Conservation (phyloP, 2,888 invertebrate species). For the Congeria kusceri region DNA sequence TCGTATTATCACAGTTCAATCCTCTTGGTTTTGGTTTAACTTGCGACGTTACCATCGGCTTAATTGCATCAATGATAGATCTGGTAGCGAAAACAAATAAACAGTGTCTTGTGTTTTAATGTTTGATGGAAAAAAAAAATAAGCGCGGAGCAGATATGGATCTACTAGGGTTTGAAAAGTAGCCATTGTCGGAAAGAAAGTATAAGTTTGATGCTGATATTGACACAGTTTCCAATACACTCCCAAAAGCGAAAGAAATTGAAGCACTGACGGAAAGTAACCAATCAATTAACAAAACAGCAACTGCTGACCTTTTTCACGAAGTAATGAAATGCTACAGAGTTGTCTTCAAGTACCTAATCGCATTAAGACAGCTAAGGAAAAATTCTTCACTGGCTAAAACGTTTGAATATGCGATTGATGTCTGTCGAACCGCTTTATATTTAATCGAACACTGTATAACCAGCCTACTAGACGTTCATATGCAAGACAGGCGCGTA, state of each 20-base stretch:
- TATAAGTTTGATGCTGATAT: background rate
- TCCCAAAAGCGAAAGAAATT: background rate
- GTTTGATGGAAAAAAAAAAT: conserved; percentile 33
- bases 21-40: conserved; percentile 1
- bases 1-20: conserved; percentile 1
- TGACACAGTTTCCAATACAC: background rate
- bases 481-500: conserved; percentile 10
- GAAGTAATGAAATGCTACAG: background rate
- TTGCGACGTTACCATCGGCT: conserved; percentile 5
- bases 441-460: conserved; percentile 16
- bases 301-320: background rate
- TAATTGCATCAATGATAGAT: conserved; percentile 17
- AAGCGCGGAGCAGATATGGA: conserved; percentile 25
- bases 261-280: too few species aligned
- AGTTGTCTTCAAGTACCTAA: background rate
- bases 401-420: conserved; percentile 27
- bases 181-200: conserved; percentile 8
- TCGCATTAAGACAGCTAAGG: conserved; percentile 1
- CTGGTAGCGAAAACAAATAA: conserved; percentile 10
- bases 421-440: conserved; percentile 11
- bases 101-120: conserved; percentile 15
- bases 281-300: background rate
- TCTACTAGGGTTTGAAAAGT: conserved; percentile 24
- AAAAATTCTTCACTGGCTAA: conserved; percentile 11
- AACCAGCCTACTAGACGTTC: background rate